Evolutionary conservation across 2,888 invertebrate species (phyloP).

Genomic region (Acleris holmiana): DNA sequence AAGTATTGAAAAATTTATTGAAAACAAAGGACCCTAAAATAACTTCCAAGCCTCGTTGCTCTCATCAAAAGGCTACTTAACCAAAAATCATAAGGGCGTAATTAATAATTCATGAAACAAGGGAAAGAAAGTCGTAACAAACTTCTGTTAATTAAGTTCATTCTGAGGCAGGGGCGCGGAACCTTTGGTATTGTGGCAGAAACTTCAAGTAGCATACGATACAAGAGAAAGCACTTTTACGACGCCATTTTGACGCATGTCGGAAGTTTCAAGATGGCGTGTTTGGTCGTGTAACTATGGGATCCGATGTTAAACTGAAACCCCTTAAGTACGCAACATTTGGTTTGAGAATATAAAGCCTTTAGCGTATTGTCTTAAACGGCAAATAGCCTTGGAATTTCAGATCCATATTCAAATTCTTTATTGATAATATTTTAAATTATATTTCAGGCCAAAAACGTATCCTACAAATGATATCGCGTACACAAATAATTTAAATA

Average conservation of each 20-base stretch:
- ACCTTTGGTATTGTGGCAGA: slow-evolving; percentile 44
- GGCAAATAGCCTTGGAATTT: too few relatives aligned
- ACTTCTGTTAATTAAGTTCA: slow-evolving; percentile 35
- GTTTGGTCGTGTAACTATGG: neutral
- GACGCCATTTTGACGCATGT: neutral
- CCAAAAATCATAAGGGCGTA: slow-evolving; percentile 33
- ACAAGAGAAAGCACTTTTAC: slow-evolving; percentile 58
- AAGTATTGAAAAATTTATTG: too few relatives aligned
- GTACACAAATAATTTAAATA: too few relatives aligned
- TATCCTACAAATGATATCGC: too few relatives aligned
- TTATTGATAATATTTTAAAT: too few relatives aligned
- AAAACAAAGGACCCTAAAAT: slow-evolving; percentile 7
- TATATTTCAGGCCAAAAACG: too few relatives aligned
- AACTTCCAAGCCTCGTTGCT: neutral
- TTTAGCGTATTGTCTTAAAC: too few relatives aligned
- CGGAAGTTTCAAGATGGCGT: slow-evolving; percentile 5
- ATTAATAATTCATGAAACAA: slow-evolving; percentile 33
- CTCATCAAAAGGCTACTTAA: slow-evolving; percentile 26
- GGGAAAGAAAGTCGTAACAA: slow-evolving; percentile 29
- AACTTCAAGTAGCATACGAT: slow-evolving; percentile 41
- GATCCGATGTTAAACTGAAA: neutral
- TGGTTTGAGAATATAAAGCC: too few relatives aligned
- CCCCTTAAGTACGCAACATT: neutral
- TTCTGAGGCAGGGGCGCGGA: slow-evolving; percentile 32
- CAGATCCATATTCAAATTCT: too few relatives aligned